phyloP scores from a whole-genome alignment of 2,888 invertebrate species.

The Standfussiana lucernea region DNA sequence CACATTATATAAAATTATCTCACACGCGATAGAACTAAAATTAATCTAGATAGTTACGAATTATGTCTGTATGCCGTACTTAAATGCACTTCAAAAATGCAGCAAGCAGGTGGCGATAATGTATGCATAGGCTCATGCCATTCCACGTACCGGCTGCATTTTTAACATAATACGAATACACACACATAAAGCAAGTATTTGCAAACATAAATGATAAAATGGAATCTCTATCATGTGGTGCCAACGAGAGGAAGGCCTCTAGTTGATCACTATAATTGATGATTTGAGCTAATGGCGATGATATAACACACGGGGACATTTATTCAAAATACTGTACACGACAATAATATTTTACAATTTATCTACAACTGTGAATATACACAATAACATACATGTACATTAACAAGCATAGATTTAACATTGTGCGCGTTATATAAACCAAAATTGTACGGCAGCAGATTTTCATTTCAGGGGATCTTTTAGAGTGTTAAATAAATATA shows the following conservation, averaged over 20 bases:
- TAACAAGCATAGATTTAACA: constrained; percentile 30
- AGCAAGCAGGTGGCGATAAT: constrained; percentile 68
- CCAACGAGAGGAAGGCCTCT: constrained; percentile 32
- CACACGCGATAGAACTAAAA: constrained; percentile 72
- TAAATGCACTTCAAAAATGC: constrained; percentile 80
- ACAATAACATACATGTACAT: constrained; percentile 29
- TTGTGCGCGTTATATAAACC: constrained; percentile 38
- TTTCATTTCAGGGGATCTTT: constrained; percentile 29
- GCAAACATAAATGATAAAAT: constrained; percentile 56
- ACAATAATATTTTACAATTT: constrained; percentile 31
- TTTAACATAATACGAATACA: constrained; percentile 69
- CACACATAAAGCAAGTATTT: constrained; percentile 62
- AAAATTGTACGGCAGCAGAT: not conserved
- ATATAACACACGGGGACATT: constrained; percentile 55
- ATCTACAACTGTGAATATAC: constrained; percentile 53
- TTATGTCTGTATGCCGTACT: constrained; percentile 70
- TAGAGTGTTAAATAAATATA: constrained; percentile 32
- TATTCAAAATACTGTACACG: constrained; percentile 56
- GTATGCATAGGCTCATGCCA: constrained; percentile 37
- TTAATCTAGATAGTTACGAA: constrained; percentile 66
- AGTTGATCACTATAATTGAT: constrained; percentile 32
- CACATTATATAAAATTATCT: constrained; percentile 65
- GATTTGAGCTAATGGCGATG: constrained; percentile 41
- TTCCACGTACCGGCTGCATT: constrained; percentile 68
- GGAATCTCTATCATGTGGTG: constrained; percentile 51